Percentiles rank a stretch among this genome's conserved stretches.
These are phyloP conservation scores for Sycophaga agraensis DNA, from an alignment of 1,140 invertebrate species.

Conservation along the genomic window DNA sequence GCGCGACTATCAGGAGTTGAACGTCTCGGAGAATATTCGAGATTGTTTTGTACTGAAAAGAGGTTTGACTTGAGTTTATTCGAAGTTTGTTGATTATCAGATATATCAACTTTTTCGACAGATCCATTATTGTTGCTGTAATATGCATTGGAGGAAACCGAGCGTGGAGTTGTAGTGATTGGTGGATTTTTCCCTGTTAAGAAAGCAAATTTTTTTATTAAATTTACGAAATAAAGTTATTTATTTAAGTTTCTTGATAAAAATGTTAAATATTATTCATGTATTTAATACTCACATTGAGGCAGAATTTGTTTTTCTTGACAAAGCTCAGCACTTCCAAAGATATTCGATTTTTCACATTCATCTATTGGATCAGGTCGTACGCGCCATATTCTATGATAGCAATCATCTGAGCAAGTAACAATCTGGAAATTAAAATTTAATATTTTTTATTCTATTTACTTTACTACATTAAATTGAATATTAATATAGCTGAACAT, in stretches of 20 bases:
- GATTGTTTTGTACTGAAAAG: too few relatives aligned
- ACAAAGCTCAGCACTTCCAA: constrained; percentile 58
- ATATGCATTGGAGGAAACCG: too few relatives aligned
- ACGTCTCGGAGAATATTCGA: constrained; percentile 47
- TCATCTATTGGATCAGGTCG: constrained; percentile 59
- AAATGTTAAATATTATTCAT: not conserved
- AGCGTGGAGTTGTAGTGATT: too few relatives aligned
- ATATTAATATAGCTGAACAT: not conserved
- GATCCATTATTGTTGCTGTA: too few relatives aligned
- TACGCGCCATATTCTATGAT: constrained; percentile 75
- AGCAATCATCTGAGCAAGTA: constrained; percentile 79
- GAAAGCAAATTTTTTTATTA: not conserved
- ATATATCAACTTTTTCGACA: not conserved
- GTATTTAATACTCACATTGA: not conserved
- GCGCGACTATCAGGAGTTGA: constrained; percentile 47
- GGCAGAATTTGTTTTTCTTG: not conserved
- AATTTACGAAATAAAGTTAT: too few relatives aligned
- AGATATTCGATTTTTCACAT: constrained; percentile 54
- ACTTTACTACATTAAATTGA: not conserved
- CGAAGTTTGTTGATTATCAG: too few relatives aligned
- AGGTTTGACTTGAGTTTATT: too few relatives aligned
- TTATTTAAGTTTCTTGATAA: constrained; percentile 1
- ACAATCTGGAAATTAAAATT: constrained; percentile 59
- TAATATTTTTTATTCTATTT: not conserved
- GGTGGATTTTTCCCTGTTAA: not conserved